Base-by-base conservation (phyloP, 2,888 invertebrate species). In the Oscheius sp. region DNA sequence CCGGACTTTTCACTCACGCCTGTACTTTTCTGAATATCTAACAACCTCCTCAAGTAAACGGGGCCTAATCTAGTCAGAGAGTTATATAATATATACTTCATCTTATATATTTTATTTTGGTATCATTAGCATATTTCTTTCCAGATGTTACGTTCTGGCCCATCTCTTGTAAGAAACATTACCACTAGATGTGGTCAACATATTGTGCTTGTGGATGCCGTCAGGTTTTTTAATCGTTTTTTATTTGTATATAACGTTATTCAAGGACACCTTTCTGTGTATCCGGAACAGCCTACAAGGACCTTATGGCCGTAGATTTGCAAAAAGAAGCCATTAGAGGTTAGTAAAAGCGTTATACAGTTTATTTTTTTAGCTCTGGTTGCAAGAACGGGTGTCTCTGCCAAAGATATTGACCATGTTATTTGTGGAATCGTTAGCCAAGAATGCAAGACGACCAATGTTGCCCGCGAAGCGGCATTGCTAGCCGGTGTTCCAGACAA, bases 231-330 rank as follows among this genome's bases (percentile, higher is more conserved):
- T 46, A 49, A 25, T 29, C 27, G 25, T 12, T 23, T 23, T 0
- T 25, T 59, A 41, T 29, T 29, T 13, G 25, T 21, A 3, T n/a
- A n/a, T n/a, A n/a, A n/a, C n/a, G n/a, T 35, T 35, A 35, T 58
- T 72, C 61, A 53, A 92, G 99, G 55, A 98, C 96, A 1, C 99
- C 99, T 0, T 99, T 99, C 90, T 91, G 96, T 56, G 90, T 93
- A 78, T 95, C 97, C 18, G 96, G 96, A 74, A 97, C 97, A 0
- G 92, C 93, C 85, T 99, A 96, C 89, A 92, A 94, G 75, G 94
- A 94, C 89, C 91, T 99, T 88, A 95, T 97, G 95, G 95, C 98
- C 0, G 95, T 98, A 89, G 96, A 99, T 89, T 91, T 99, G 73
- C 95, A 95, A 21, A 92, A 95, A 89, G 93, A 95, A 89, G 92